Percentiles rank a stretch among this genome's conserved stretches.
These are phyloP conservation scores for Siniperca scherzeri DNA, from an alignment of 2,797 vertebrate species.

Conservation along the genomic window DNA sequence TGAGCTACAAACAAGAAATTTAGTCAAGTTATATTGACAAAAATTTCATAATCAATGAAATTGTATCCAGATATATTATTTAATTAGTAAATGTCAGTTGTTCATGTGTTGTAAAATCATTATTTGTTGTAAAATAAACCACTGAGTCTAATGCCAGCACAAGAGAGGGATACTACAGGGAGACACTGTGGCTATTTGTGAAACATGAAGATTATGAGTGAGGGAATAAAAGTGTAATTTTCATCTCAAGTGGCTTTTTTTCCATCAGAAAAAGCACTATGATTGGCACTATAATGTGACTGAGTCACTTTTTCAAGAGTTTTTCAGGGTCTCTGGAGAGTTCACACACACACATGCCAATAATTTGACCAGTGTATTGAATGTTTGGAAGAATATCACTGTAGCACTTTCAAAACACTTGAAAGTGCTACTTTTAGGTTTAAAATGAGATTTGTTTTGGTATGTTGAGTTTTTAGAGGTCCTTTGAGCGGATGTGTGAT, in stretches of 20 bases:
- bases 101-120: not conserved
- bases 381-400: not conserved
- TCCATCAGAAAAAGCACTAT: not conserved
- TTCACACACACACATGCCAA: no score
- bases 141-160: not conserved
- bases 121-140: not conserved
- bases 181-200: not conserved
- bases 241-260: not conserved
- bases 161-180: not conserved
- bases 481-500: constrained; percentile 1
- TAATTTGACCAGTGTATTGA: not conserved
- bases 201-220: not conserved
- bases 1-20: not conserved
- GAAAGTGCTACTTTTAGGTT: not conserved
- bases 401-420: not conserved
- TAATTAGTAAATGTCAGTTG: not conserved
- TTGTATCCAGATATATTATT: not conserved
- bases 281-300: not conserved
- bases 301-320: not conserved
- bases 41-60: not conserved
- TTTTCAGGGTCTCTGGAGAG: not conserved
- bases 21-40: not conserved
- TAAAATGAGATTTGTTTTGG: not conserved
- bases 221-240: not conserved
- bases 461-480: not conserved